Evolutionary conservation across 1,140 invertebrate genomes (phyloP).

Genomic region (Pogonomyrmex barbatus): DNA sequence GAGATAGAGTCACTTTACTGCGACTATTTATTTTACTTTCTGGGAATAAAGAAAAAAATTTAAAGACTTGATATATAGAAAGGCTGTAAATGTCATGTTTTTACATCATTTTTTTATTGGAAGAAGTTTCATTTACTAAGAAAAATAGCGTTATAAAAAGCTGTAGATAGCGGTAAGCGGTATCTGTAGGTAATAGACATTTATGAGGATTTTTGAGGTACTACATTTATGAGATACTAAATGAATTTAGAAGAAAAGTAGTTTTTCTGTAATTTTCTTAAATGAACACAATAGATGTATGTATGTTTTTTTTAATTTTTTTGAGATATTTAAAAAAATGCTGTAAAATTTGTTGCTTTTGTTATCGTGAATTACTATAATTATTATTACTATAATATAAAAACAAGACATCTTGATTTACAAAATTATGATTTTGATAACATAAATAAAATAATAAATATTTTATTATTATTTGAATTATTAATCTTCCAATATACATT

Average conservation of each 20-base stretch:
- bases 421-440: background rate
- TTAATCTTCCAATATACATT: background rate
- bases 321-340: background rate
- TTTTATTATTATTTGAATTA: slow-evolving; percentile 18
- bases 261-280: slow-evolving; percentile 1
- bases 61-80: slow-evolving; percentile 32
- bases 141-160: slow-evolving; percentile 34
- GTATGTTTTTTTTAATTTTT: background rate
- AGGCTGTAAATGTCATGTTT: slow-evolving; percentile 34
- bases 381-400: background rate
- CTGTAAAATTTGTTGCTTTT: background rate
- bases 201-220: slow-evolving; percentile 36
- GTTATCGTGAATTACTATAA: background rate
- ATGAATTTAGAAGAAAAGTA: background rate
- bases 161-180: background rate
- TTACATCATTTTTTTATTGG: slow-evolving; percentile 20
- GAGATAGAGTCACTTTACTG: slow-evolving; percentile 18
- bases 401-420: slow-evolving; percentile 23
- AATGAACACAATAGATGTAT: background rate
- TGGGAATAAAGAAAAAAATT: slow-evolving; percentile 18
- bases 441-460: slow-evolving; percentile 5
- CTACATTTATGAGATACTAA: slow-evolving; percentile 30
- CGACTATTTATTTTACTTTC: slow-evolving; percentile 31
- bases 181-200: slow-evolving; percentile 43
- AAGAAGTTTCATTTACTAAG: slow-evolving; percentile 13